Evolutionary conservation across 1,140 invertebrate species (phyloP).

Genomic region (Linepithema humile): DNA sequence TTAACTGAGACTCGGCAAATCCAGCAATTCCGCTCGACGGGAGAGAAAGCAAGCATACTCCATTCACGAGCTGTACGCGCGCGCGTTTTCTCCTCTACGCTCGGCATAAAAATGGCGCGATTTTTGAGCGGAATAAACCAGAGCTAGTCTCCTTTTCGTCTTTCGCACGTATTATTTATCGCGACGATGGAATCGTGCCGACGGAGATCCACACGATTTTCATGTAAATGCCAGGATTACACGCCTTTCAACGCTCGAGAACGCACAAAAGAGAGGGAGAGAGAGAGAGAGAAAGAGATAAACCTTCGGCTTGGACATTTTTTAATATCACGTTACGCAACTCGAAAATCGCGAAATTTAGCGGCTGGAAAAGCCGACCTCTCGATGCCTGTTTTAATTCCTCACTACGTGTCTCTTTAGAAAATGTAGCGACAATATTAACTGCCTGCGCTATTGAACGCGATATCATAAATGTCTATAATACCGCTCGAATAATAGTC

Average conservation of each 20-base stretch:
- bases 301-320: conserved; percentile 30
- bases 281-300: too few relatives aligned
- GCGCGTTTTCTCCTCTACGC: not conserved
- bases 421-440: not conserved
- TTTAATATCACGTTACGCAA: conserved; percentile 50
- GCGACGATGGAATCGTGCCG: not conserved
- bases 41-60: not conserved
- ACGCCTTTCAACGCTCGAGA: conserved; percentile 15
- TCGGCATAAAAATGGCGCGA: conserved; percentile 4
- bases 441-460: conserved; percentile 7
- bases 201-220: conserved; percentile 36
- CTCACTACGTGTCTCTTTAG: not conserved
- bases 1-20: conserved; percentile 13
- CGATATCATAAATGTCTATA: not conserved
- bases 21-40: conserved; percentile 9
- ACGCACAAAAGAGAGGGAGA: not conserved
- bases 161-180: conserved; percentile 38
- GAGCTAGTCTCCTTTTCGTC: not conserved
- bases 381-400: conserved; percentile 35
- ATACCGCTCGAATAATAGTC: conserved; percentile 13
- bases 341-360: conserved; percentile 21
- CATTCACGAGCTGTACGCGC: not conserved
- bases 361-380: conserved; percentile 27
- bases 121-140: conserved; percentile 21
- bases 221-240: conserved; percentile 45